A percentile compares a stretch with the other conserved stretches of the same genome.
phyloP scores from a whole-genome alignment of 2,113 vertebrate genomes.

The Gymnogyps californianus region DNA sequence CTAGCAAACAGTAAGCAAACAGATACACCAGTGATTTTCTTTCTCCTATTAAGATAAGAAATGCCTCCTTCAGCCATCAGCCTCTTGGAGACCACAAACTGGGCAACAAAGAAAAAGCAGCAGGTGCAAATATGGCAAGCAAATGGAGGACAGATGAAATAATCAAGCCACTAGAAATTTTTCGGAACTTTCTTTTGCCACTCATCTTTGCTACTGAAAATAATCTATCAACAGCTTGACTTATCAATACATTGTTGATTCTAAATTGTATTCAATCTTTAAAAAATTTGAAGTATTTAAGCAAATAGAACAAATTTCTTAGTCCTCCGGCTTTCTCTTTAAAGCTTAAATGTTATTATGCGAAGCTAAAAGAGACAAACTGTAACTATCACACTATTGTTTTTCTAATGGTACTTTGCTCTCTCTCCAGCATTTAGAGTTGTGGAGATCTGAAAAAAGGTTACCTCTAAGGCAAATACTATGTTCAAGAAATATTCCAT shows the following conservation, averaged over 20 bases:
- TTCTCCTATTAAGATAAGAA: not conserved
- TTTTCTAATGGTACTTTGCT: not conserved
- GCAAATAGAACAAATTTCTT: fast-evolving
- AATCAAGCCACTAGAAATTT: not conserved
- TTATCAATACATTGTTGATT: not conserved
- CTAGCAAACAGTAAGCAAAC: not conserved
- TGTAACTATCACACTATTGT: not conserved
- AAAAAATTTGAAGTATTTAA: fast-evolving
- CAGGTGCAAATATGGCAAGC: not conserved
- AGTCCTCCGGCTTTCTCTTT: not conserved
- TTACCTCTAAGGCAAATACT: not conserved
- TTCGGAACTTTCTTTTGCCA: not conserved
- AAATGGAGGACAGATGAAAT: not conserved
- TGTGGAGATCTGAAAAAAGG: not conserved
- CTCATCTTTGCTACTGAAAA: not conserved
- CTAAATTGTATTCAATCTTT: not conserved
- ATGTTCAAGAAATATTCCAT: not conserved
- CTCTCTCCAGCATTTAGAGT: not conserved
- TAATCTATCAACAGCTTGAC: not conserved
- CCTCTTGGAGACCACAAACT: not conserved
- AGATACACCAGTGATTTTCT: not conserved
- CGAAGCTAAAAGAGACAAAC: not conserved
- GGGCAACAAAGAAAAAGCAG: not conserved
- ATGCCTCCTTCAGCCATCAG: not conserved
- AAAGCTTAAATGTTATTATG: not conserved